These are phyloP conservation scores for Pseudopipra pipra DNA, from an alignment of 2,113 vertebrate genomes.

Conservation along the genomic window DNA sequence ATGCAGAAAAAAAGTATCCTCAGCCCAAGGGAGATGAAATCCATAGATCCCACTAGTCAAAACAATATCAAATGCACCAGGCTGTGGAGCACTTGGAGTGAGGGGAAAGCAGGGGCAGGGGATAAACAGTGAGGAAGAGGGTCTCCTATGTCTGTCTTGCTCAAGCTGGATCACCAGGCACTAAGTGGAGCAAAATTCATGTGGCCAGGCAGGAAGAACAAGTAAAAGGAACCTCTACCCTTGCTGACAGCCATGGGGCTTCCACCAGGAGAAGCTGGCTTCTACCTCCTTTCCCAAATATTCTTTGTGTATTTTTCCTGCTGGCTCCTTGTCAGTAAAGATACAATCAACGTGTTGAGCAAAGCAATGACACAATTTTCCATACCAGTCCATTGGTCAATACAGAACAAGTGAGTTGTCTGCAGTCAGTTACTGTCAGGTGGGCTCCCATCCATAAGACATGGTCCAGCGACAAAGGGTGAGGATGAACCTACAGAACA, in stretches of 20 bases:
- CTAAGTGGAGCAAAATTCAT: background rate
- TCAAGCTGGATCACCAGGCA: background rate
- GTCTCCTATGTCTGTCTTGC: background rate
- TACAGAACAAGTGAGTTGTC: background rate
- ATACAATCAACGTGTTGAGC: fast-evolving
- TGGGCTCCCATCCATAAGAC: background rate
- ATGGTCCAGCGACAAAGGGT: background rate
- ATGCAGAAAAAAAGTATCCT: background rate
- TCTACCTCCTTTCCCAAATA: background rate
- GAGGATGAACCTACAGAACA: background rate
- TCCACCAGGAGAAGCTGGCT: background rate
- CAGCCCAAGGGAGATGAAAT: background rate
- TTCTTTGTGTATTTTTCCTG: background rate
- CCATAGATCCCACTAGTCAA: background rate
- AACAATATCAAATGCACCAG: background rate
- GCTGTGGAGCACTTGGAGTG: background rate
- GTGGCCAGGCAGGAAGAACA: background rate
- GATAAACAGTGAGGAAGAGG: background rate
- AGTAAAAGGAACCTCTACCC: background rate
- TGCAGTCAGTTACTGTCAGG: background rate
- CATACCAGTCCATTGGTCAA: background rate
- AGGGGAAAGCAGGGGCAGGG: background rate
- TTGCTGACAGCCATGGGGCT: background rate
- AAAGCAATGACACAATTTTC: background rate
- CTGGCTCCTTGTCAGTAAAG: background rate